These are phyloP conservation scores for Lagocephalus sceleratus DNA, from an alignment of 2,797 vertebrate species.

Conservation along the genomic window DNA sequence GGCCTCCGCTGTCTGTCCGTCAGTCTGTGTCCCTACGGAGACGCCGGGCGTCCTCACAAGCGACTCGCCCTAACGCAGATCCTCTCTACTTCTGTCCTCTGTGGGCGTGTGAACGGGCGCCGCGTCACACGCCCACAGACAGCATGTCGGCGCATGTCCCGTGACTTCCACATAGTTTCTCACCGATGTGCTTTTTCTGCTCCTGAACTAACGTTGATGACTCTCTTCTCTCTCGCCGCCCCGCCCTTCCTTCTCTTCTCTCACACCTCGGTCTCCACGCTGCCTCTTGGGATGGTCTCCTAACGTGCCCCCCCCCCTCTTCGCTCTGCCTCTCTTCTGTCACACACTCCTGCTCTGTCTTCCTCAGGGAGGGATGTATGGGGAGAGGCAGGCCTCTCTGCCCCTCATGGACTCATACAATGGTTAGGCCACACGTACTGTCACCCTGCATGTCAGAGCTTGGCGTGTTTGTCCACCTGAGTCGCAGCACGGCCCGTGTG, in stretches of 20 bases:
- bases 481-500: constrained; percentile 61
- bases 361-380: constrained; percentile 80
- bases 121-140: constrained; percentile 48
- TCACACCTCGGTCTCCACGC: constrained; percentile 48
- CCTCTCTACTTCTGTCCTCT: no score
- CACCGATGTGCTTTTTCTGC: constrained; percentile 37
- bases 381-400: constrained; percentile 76
- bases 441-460: constrained; percentile 81
- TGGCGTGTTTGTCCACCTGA: constrained; percentile 76
- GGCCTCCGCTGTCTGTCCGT: no score
- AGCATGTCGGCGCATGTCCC: constrained; percentile 59
- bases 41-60: constrained; percentile 9
- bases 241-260: constrained; percentile 10
- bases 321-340: constrained; percentile 29
- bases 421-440: constrained; percentile 79
- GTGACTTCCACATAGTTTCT: constrained; percentile 58
- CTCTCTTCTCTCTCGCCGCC: constrained; percentile 21
- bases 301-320: constrained; percentile 3
- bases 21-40: constrained; percentile 50
- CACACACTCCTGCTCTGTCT: constrained; percentile 61
- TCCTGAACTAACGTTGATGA: constrained; percentile 38
- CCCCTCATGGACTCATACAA: constrained; percentile 81
- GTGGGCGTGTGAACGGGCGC: constrained; percentile 36
- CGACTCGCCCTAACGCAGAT: no score
- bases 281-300: constrained; percentile 5